Conservation (phyloP, 2,888 invertebrate genomes). For the Tillus elongatus region DNA sequence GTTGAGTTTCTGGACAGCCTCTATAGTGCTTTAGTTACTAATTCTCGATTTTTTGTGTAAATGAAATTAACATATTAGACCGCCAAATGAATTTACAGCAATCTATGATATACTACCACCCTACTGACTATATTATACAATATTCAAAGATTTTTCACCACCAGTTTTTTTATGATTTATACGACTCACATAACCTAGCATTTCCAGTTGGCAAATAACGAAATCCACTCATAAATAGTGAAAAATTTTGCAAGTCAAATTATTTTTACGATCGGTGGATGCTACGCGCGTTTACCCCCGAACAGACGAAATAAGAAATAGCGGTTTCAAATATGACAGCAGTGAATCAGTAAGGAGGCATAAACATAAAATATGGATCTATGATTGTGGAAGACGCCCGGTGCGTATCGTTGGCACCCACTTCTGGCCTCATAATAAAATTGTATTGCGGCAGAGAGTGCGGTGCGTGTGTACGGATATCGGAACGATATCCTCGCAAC, state of each 20-base stretch:
- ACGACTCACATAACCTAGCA: no score
- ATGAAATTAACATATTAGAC: no score
- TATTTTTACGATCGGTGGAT: conserved; percentile 20
- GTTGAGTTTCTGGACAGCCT: no score
- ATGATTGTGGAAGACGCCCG: conserved; percentile 22
- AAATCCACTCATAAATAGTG: conserved; percentile 1
- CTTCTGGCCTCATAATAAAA: neutral
- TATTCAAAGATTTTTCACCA: no score
- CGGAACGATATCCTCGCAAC: neutral
- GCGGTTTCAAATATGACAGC: conserved; percentile 33
- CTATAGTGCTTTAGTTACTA: no score
- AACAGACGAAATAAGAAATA: conserved; percentile 32
- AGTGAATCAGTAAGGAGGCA: conserved; percentile 25
- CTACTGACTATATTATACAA: no score
- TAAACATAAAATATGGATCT: conserved; percentile 39
- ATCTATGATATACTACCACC: no score
- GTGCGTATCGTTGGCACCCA: conserved; percentile 3
- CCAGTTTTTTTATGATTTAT: no score
- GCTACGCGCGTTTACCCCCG: conserved; percentile 9
- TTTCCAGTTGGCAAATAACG: no score
- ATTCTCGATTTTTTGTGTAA: no score
- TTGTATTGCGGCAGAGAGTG: neutral
- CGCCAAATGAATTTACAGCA: no score
- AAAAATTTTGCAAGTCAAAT: conserved; percentile 15
- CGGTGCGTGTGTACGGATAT: neutral